Evolutionary conservation across 2,113 vertebrate species (phyloP).

Genomic region (Romanogobio albipinnatus): DNA sequence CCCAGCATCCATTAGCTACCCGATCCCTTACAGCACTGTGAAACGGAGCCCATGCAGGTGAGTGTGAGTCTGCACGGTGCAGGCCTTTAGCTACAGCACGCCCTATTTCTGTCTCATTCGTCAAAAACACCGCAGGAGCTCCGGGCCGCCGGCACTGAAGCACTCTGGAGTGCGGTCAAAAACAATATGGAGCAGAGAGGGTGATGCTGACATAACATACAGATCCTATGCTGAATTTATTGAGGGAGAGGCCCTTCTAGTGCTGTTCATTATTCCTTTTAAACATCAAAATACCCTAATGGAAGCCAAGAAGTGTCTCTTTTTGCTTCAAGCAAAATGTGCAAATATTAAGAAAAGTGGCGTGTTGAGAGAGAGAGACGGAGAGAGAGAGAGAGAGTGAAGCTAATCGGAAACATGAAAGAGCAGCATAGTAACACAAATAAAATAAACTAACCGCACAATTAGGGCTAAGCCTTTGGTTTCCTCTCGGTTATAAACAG

Average conservation of each 20-base stretch:
- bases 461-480: slow-evolving; percentile 71
- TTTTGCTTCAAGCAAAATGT: slow-evolving; percentile 54
- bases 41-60: background rate
- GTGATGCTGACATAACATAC: slow-evolving; percentile 48
- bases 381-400: slow-evolving; percentile 25
- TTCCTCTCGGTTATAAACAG: slow-evolving; percentile 75
- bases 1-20: background rate
- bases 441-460: slow-evolving; percentile 74
- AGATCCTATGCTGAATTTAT: slow-evolving; percentile 53
- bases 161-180: slow-evolving; percentile 61
- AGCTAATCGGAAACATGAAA: slow-evolving; percentile 65
- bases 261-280: slow-evolving; percentile 44
- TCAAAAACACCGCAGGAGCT: slow-evolving; percentile 59
- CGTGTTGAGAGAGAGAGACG: slow-evolving; percentile 25
- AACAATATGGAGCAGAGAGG: slow-evolving; percentile 52
- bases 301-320: slow-evolving; percentile 51
- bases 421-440: slow-evolving; percentile 67
- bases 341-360: slow-evolving; percentile 52
- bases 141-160: slow-evolving; percentile 43
- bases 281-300: slow-evolving; percentile 29
- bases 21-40: background rate
- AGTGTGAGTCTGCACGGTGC: slow-evolving; percentile 31
- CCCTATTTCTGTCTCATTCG: slow-evolving; percentile 62
- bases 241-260: slow-evolving; percentile 27
- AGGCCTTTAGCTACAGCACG: slow-evolving; percentile 61